These are phyloP conservation scores for Panurus biarmicus DNA, from an alignment of 2,113 vertebrate species.

Conservation along the genomic window DNA sequence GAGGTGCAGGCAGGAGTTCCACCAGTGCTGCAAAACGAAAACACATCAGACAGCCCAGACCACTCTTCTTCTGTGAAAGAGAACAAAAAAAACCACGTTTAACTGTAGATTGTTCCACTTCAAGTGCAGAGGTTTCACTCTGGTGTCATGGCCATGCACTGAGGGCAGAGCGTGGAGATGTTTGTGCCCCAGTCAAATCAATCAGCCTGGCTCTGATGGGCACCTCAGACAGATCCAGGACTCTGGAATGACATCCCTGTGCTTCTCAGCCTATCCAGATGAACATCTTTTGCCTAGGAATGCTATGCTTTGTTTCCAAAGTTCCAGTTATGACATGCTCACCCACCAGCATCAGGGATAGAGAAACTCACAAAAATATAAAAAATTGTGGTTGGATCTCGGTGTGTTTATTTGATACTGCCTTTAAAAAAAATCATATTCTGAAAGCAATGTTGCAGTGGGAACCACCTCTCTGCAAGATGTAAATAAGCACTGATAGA, in stretches of 20 bases:
- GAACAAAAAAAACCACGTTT: neutral
- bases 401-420: neutral
- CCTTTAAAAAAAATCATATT: neutral
- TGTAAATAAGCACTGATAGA: neutral
- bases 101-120: neutral
- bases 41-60: neutral
- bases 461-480: neutral
- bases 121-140: neutral
- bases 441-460: neutral
- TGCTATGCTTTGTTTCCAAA: neutral
- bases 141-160: accelerated
- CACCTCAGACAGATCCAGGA: neutral
- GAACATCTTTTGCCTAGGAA: neutral
- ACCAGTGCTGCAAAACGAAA: neutral
- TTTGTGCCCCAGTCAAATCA: neutral
- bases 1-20: neutral
- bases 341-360: neutral
- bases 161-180: neutral
- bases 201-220: neutral
- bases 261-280: neutral
- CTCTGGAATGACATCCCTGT: neutral
- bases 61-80: neutral
- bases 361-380: neutral
- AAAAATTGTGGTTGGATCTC: neutral
- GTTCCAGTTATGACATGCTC: accelerated